Evolutionary conservation across 2,113 vertebrate genomes (phyloP).

Genomic region (Todiramphus chloris): DNA sequence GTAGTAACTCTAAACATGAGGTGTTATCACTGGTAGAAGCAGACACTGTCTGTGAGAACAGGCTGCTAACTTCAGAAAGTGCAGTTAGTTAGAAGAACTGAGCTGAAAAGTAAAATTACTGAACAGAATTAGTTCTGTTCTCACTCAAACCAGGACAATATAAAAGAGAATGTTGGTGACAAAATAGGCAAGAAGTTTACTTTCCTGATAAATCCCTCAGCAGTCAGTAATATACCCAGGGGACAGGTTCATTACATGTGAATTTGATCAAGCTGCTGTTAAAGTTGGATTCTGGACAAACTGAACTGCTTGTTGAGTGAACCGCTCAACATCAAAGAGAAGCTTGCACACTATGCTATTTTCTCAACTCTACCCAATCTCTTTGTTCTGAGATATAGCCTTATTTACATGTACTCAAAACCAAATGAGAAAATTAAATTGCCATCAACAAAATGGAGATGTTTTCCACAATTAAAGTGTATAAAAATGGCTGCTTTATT

Average conservation of each 20-base stretch:
- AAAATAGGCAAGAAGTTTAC: background rate
- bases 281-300: conserved; percentile 27
- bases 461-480: background rate
- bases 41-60: too few species aligned
- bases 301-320: conserved; percentile 21
- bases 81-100: too few species aligned
- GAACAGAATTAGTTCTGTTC: too few species aligned
- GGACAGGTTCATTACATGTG: background rate
- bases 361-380: background rate
- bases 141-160: background rate
- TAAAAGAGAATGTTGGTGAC: background rate
- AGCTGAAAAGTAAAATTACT: too few species aligned
- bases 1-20: too few species aligned
- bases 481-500: background rate
- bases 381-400: background rate
- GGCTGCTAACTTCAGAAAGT: too few species aligned
- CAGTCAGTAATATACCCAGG: background rate
- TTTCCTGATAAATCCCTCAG: background rate
- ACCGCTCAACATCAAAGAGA: background rate
- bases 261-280: conserved; percentile 22
- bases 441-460: background rate
- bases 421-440: background rate
- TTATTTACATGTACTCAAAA: background rate
- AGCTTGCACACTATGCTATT: background rate
- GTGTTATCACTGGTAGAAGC: too few species aligned